Conservation (phyloP, 1,140 invertebrate genomes). For the Whitmania pigra region DNA sequence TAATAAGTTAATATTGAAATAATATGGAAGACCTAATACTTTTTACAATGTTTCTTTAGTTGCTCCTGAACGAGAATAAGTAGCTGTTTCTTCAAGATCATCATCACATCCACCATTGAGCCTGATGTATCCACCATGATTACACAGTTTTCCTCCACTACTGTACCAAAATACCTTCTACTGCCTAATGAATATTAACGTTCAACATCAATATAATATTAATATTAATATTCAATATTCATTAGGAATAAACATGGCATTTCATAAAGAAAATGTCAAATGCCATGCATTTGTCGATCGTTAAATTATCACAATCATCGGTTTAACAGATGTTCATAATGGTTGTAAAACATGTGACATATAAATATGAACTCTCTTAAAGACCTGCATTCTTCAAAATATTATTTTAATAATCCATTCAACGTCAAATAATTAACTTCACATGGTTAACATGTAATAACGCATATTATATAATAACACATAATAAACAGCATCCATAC, state of each 20-base stretch:
- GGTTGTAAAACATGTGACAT: too few species aligned
- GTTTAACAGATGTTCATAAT: too few species aligned
- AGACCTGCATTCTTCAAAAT: too few species aligned
- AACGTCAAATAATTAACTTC: too few species aligned
- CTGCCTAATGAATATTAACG: conserved; percentile 33
- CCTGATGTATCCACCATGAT: conserved; percentile 43
- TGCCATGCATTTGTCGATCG: too few species aligned
- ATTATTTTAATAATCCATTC: too few species aligned
- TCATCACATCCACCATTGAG: conserved; percentile 40
- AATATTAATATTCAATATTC: too few species aligned
- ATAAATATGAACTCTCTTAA: too few species aligned
- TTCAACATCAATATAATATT: too few species aligned
- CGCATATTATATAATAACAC: background rate
- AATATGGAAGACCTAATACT: background rate
- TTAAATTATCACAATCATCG: too few species aligned
- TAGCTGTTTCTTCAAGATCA: conserved; percentile 40
- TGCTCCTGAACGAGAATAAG: conserved; percentile 42
- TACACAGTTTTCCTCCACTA: conserved; percentile 37
- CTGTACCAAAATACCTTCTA: conserved; percentile 39
- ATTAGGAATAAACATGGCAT: too few species aligned
- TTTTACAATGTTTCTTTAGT: conserved; percentile 30
- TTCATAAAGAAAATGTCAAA: too few species aligned
- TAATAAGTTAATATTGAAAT: background rate
- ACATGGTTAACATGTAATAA: background rate
- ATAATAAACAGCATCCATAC: background rate